Evolutionary conservation across 2,888 invertebrate species (phyloP).

Genomic region (Thymelicus lineola): DNA sequence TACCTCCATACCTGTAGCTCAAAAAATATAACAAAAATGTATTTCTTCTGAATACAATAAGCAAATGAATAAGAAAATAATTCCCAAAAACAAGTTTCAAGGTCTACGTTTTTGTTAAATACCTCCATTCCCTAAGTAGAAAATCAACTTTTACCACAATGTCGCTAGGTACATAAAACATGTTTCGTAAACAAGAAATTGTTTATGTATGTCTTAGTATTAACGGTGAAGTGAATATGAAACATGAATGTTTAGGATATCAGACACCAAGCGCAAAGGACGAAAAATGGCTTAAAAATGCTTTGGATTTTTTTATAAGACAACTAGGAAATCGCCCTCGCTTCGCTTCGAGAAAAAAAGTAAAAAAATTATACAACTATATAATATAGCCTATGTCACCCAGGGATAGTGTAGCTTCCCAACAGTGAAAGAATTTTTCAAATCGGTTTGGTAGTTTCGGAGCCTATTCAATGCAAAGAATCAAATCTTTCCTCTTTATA

Average conservation of each 20-base stretch:
- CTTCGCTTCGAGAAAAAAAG: too few species aligned
- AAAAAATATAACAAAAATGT: background rate
- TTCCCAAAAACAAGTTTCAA: slow-evolving; percentile 53
- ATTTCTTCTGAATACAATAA: background rate
- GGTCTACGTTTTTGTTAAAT: slow-evolving; percentile 58
- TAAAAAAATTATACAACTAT: too few species aligned
- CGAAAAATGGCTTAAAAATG: too few species aligned
- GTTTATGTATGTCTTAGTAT: slow-evolving; percentile 43
- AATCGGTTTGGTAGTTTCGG: too few species aligned
- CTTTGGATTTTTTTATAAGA: too few species aligned
- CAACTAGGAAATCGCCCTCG: too few species aligned
- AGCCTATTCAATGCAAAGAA: too few species aligned
- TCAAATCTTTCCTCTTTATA: too few species aligned
- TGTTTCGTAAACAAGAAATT: slow-evolving; percentile 78
- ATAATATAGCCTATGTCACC: too few species aligned
- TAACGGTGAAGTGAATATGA: background rate
- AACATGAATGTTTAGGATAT: slow-evolving; percentile 1
- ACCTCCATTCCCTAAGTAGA: slow-evolving; percentile 67
- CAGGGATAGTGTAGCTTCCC: too few species aligned
- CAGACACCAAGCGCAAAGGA: too few species aligned
- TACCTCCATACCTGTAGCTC: background rate
- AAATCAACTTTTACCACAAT: slow-evolving; percentile 82
- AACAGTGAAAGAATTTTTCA: too few species aligned
- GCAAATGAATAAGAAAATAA: slow-evolving; percentile 12
- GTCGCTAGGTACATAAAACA: slow-evolving; percentile 61